Base-by-base conservation (phyloP, 53 echinoderm and acorn worm genomes). In the Patiria pectinifera region DNA sequence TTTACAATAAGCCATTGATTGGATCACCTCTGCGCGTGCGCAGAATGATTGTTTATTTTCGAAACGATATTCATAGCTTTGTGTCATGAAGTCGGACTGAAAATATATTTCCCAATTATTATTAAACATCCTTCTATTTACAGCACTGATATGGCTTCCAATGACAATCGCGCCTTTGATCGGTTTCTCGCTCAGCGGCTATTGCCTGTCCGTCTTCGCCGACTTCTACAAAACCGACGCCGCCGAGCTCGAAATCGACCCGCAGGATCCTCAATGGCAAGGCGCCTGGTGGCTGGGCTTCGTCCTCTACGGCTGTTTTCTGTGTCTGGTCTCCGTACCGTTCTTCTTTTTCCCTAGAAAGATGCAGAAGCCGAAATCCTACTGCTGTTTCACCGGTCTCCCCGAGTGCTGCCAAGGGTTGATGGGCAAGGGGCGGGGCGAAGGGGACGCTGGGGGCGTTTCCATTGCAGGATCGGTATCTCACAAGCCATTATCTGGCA, bases 221-320 rank as follows among this genome's bases (percentile, higher is more conserved):
- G 94, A 95, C 25, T 95, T 92, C 92, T 89, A 95, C 80, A 83
- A 89, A 47, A 87, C 84, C 18, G 82, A 87, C 69, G 88, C 77
- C 16, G 62, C 70, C 12, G 11, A 66, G 18, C 76, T 84, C n/a
- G 48, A 16, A 59, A 83, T 93, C 75, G 76, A 76, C 19, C 93
- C 92, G 46, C 78, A 69, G 59, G 96, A 97, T 83, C 95, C 97
- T 4, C 83, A 92, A 84, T 97, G 93, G 92, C 87, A 95, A 72
- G 96, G 97, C n/a, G 95, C 95, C 21, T 97, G 97, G 97, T 97
- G 97, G 97, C 81, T 96, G 43, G 97, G 97, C 22, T 96, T 96
- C 89, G 25, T 97, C 91, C 84, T 96, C 91, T 92, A 77, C 71
- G 96, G 95, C 59, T 59, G 69, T 76, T 22, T 87, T 63, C 78